Base-by-base conservation (phyloP, 2,113 vertebrate species). In the Nicator chloris region DNA sequence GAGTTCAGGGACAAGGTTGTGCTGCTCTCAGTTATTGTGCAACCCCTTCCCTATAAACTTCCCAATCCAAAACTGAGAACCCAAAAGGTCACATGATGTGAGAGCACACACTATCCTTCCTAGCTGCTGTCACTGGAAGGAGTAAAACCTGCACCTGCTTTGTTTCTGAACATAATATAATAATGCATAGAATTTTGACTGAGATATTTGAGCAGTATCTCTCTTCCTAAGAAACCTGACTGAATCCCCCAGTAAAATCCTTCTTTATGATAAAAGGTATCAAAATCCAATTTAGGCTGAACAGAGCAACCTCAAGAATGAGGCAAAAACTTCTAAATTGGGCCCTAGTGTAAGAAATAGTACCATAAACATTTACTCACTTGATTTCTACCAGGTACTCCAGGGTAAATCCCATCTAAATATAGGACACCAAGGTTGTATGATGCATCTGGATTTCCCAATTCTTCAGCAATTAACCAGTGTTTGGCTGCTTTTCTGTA, bases 351-450 rank as follows among this genome's bases (percentile, higher is more conserved):
- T 86, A 91, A 57, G n/a, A 31, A 60, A 47, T 24, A 63, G 7
- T 49, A 78, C 21, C 15, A 47, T 28, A 79, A 80, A 31, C 24
- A 64, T 60, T 65, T 65, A 97, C 98, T 90, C 80, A 99, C 99
- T 96, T 99, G 98, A 89, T 99, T 99, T 92, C 90, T 98, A 37
- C 61, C 76, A n/a, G 96, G 91, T 16, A 84, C 87, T 79, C 98
- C 97, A 0, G 98, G 98, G 93, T 98, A 97, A 53, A 95, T 94
- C 65, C 99, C 98, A 49, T 91, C 98, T 78, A 99, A 96, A 92
- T 99, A 96, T 42, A 99, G 98, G 61, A 99, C 91, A 47, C 99
- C 99, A 49, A 99, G 98, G 93, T 99, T 99, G 91, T 98, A 99
- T 0, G 99, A 97, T 11, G 97, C 98, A 39, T 99, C 99, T 10